These are phyloP conservation scores for Imbricaverruca yamaguchii DNA, from an alignment of 2,888 invertebrate genomes.

Conservation along the genomic window DNA sequence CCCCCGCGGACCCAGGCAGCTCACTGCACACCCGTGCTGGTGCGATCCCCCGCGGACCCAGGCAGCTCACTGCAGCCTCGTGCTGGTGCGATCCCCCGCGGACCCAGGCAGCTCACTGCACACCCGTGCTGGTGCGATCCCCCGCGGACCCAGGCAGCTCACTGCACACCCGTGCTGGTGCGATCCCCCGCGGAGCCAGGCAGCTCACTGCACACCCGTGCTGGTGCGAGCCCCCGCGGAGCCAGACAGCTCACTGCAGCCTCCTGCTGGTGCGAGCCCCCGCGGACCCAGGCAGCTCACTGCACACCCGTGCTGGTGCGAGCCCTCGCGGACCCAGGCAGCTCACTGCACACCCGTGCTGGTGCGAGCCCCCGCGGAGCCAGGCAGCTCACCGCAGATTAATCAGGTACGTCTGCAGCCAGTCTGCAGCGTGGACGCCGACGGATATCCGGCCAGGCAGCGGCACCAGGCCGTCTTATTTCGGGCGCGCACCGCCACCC, in stretches of 20 bases:
- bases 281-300: not conserved
- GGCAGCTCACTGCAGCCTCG: not conserved
- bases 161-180: not conserved
- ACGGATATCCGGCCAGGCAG: not conserved
- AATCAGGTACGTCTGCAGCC: not conserved
- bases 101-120: not conserved
- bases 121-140: not conserved
- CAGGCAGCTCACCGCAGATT: not conserved
- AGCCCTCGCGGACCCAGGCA: not conserved
- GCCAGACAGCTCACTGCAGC: not conserved
- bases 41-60: too few species aligned
- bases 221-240: too few species aligned
- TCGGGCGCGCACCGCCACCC: not conserved
- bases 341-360: too few species aligned
- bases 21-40: not conserved
- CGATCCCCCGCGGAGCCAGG: too few species aligned
- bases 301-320: not conserved
- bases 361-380: not conserved
- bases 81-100: not conserved
- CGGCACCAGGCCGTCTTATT: not conserved
- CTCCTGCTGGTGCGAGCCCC: not conserved
- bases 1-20: not conserved
- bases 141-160: not conserved
- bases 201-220: too few species aligned
- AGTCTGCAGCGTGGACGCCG: not conserved